Evolutionary conservation across 2,888 invertebrate species (phyloP), one percentile per base, ranked within the genome.

Genomic region (Spodoptera picta): DNA sequence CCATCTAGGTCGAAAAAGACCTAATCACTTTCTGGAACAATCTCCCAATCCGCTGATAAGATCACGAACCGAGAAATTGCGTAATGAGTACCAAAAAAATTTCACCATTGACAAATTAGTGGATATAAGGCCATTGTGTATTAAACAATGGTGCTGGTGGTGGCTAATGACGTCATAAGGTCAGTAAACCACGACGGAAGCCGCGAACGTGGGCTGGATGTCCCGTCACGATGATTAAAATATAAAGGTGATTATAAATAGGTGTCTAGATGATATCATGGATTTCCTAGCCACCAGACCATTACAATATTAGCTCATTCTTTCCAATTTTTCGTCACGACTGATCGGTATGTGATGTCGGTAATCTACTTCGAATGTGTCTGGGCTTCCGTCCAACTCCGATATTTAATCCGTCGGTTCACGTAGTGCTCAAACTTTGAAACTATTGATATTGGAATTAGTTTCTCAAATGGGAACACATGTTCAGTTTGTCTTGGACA

Each of bases 91-190:
- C 70, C 19, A 19, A 64, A 73, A 76, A 82, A 84, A 82, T 87
- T 86, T 88, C 84, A 75, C 82, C 83, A 85, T 83, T 82, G 82
- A 82, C 82, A 80, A 84, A 84, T 83, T 79, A 79, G 79, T 79
- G 74, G 78, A 83, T 84, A 84, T 86, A 84, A 84, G 81, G 83
- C 87, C 78, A 91, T 92, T 92, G 91, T 93, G 83, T 85, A 65
- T 44, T 76, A 87, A 83, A 92, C 93, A 93, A 93, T 93, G 83
- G 86, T 60, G 60, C 50, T n/a, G 36, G 36, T 36, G 36, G 7
- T 36, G 36, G 36, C 46, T 69, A 53, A 59, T 80, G 79, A 76
- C 73, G 69, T 64, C 72, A 66, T 55, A 60, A 66, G 80, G 82
- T 80, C 79, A 77, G 72, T 65, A 79, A 77, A 79, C 80, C 79